A percentile compares a stretch with the other conserved stretches of the same genome.
Conservation (phyloP, 2,888 invertebrate genomes). For the Pegoplata infirma region DNA sequence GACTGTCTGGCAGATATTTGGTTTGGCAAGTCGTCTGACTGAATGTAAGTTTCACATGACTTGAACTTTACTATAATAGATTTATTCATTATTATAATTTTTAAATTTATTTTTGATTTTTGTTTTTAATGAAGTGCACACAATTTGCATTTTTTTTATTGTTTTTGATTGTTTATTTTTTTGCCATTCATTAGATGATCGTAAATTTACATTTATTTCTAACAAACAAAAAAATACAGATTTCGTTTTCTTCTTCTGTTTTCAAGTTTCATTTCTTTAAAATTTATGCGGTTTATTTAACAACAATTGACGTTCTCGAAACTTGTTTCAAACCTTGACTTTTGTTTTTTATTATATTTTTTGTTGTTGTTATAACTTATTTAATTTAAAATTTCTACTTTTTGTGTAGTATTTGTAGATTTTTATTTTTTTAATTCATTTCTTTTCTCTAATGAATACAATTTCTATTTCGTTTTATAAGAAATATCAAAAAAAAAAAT, state of each 20-base stretch:
- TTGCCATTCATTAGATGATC: conserved; percentile 7
- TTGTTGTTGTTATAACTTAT: conserved; percentile 2
- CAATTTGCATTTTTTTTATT: conserved; percentile 1
- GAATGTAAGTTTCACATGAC: neutral
- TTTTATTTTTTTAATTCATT: conserved; percentile 18
- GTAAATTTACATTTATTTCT: conserved; percentile 25
- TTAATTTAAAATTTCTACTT: conserved; percentile 39
- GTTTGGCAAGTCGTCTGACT: neutral
- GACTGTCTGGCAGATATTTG: neutral
- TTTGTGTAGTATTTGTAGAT: neutral
- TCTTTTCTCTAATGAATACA: conserved; percentile 13
- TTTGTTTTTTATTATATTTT: conserved; percentile 44
- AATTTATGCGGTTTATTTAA: conserved; percentile 21
- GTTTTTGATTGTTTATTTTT: conserved; percentile 19
- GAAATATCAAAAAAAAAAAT: conserved; percentile 15
- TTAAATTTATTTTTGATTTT: conserved; percentile 29
- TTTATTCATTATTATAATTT: neutral
- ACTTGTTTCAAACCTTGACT: conserved; percentile 57
- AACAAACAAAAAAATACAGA: too few species aligned
- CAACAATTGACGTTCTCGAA: conserved; percentile 48
- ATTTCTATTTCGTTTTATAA: conserved; percentile 6
- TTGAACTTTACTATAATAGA: neutral
- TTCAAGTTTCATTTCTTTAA: conserved; percentile 29
- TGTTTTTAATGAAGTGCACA: conserved; percentile 44
- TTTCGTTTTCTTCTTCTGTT: conserved; percentile 4